Conservation (phyloP, 2,113 vertebrate genomes). For the Raja brachyura region DNA sequence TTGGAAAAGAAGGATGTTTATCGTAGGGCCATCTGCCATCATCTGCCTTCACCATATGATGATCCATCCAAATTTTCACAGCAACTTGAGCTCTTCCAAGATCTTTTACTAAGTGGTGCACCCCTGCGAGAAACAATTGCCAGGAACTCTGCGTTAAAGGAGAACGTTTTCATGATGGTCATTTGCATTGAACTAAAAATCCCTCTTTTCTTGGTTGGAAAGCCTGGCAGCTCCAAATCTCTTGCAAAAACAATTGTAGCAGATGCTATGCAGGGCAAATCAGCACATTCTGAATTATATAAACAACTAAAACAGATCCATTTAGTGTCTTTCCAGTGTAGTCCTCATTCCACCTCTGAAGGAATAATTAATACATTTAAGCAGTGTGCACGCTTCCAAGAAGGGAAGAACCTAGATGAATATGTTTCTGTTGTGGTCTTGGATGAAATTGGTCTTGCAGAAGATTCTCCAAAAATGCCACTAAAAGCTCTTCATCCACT, state of each 20-base stretch:
- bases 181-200: slow-evolving; percentile 89
- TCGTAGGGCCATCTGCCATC: slow-evolving; percentile 56
- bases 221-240: slow-evolving; percentile 95
- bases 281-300: slow-evolving; percentile 75
- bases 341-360: slow-evolving; percentile 91
- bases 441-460: slow-evolving; percentile 91
- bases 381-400: slow-evolving; percentile 91
- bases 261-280: slow-evolving; percentile 89
- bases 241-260: slow-evolving; percentile 91
- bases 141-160: slow-evolving; percentile 81
- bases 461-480: slow-evolving; percentile 94
- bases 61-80: slow-evolving; percentile 57
- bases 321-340: slow-evolving; percentile 93
- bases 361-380: slow-evolving; percentile 91
- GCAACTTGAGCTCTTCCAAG: slow-evolving; percentile 73
- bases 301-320: slow-evolving; percentile 83
- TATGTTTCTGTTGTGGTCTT: slow-evolving; percentile 91
- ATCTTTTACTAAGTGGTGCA: slow-evolving; percentile 72
- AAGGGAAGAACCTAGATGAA: slow-evolving; percentile 80
- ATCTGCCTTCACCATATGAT: slow-evolving; percentile 55
- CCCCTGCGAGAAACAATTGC: slow-evolving; percentile 76
- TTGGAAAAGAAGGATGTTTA: slow-evolving; percentile 71
- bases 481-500: slow-evolving; percentile 89
- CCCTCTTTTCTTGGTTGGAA: slow-evolving; percentile 90
- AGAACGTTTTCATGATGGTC: slow-evolving; percentile 98